A percentile compares a stretch with the other conserved stretches of the same genome.
phyloP scores from a whole-genome alignment of 2,888 invertebrate species.

The Conistra vaccinii region DNA sequence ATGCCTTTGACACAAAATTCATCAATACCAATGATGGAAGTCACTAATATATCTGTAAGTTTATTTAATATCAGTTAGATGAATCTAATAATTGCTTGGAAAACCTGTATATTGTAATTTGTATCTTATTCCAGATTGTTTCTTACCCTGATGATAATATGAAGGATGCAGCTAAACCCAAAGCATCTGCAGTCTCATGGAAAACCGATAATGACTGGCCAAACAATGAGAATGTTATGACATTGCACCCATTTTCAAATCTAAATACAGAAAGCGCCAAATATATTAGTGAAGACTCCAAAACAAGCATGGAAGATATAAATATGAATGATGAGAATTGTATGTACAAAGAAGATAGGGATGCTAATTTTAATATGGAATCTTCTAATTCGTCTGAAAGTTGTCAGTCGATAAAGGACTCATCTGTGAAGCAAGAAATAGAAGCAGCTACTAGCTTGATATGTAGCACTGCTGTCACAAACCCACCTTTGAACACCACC shows the following conservation, averaged over 20 bases:
- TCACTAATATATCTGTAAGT: slow-evolving; percentile 88
- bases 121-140: slow-evolving; percentile 76
- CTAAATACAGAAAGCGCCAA: slow-evolving; percentile 82
- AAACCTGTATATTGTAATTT: slow-evolving; percentile 3
- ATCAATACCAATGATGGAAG: slow-evolving; percentile 88
- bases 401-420: slow-evolving; percentile 87
- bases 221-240: slow-evolving; percentile 83
- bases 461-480: slow-evolving; percentile 78
- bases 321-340: slow-evolving; percentile 87
- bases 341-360: slow-evolving; percentile 87
- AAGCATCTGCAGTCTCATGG: slow-evolving; percentile 87
- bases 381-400: slow-evolving; percentile 89
- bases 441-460: slow-evolving; percentile 79
- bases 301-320: slow-evolving; percentile 87
- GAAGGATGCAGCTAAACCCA: slow-evolving; percentile 87
- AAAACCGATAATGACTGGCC: slow-evolving; percentile 85
- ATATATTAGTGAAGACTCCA: slow-evolving; percentile 87
- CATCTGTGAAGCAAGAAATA: slow-evolving; percentile 80
- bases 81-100: not conserved
- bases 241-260: slow-evolving; percentile 83
- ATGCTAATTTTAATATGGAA: slow-evolving; percentile 88
- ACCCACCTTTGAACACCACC: slow-evolving; percentile 79
- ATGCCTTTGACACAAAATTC: slow-evolving; percentile 88
- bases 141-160: slow-evolving; percentile 87
- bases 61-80: not conserved